A percentile compares a stretch with the other conserved stretches of the same genome.
These are phyloP conservation scores for Salticus scenicus DNA, from an alignment of 2,888 invertebrate genomes.

Conservation along the genomic window DNA sequence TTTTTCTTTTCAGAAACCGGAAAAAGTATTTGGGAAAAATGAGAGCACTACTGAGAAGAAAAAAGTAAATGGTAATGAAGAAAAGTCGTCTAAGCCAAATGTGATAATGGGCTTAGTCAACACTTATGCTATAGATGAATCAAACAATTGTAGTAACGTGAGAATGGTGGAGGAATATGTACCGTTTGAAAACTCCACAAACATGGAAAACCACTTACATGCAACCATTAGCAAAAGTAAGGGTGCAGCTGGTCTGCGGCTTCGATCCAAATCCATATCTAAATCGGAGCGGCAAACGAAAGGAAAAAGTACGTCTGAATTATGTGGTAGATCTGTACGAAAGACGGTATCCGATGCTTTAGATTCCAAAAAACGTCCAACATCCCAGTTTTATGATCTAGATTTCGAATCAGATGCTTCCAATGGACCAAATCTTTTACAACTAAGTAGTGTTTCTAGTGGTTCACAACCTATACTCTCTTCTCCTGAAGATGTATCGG, in stretches of 20 bases:
- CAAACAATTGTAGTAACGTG: constrained; percentile 24
- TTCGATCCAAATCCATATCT: constrained; percentile 45
- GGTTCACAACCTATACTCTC: constrained; percentile 52
- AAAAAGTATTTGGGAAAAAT: not conserved
- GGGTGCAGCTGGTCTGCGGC: constrained; percentile 33
- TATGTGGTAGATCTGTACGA: constrained; percentile 14
- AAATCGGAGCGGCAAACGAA: constrained; percentile 58
- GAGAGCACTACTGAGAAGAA: too few species aligned
- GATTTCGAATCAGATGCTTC: constrained; percentile 19
- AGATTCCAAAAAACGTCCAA: constrained; percentile 47
- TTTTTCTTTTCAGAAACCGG: not conserved
- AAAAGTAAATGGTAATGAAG: constrained; percentile 45
- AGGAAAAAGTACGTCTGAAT: constrained; percentile 60
- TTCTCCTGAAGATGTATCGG: constrained; percentile 30
- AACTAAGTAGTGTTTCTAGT: constrained; percentile 28
- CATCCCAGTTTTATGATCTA: constrained; percentile 62
- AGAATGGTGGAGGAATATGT: constrained; percentile 51
- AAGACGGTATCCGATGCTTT: constrained; percentile 16
- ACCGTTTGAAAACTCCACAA: constrained; percentile 31
- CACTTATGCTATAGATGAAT: constrained; percentile 43
- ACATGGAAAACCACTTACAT: constrained; percentile 19
- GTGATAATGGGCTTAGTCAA: constrained; percentile 62
- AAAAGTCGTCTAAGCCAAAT: constrained; percentile 11
- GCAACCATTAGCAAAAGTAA: constrained; percentile 37
- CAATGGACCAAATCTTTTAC: constrained; percentile 28